Evolutionary conservation across 2,888 invertebrate species (phyloP).

Genomic region (Aphrophora alni): DNA sequence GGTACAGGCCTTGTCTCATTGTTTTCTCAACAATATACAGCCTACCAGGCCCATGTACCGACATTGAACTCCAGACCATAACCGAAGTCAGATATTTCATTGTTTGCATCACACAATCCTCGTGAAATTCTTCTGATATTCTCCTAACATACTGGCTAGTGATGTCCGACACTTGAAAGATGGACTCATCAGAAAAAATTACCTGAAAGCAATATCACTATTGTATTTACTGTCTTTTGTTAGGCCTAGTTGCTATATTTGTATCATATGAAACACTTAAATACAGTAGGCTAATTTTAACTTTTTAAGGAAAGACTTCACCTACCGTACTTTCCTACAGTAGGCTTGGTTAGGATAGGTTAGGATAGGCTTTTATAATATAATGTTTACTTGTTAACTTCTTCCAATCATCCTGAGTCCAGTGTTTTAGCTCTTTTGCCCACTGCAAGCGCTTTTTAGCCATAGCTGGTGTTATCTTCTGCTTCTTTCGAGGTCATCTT

Average conservation of each 20-base stretch:
- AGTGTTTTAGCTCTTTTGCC: not conserved
- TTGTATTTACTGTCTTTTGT: too few relatives aligned
- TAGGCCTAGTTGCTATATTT: too few relatives aligned
- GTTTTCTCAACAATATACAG: too few relatives aligned
- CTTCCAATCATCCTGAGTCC: not conserved
- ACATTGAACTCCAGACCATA: slow-evolving; percentile 36
- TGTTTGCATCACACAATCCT: slow-evolving; percentile 33
- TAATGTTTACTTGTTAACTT: slow-evolving; percentile 10
- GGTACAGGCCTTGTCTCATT: too few relatives aligned
- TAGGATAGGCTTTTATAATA: too few relatives aligned
- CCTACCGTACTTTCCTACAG: too few relatives aligned
- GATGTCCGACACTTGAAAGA: slow-evolving; percentile 28
- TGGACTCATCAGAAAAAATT: slow-evolving; percentile 35
- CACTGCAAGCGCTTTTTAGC: slow-evolving; percentile 2
- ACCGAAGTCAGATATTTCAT: slow-evolving; percentile 34
- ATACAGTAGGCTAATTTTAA: too few relatives aligned
- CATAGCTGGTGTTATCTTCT: slow-evolving; percentile 6
- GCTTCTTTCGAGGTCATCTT: slow-evolving; percentile 1
- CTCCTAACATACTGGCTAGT: slow-evolving; percentile 30
- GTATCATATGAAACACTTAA: too few relatives aligned
- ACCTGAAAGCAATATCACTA: too few relatives aligned
- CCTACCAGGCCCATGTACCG: too few relatives aligned
- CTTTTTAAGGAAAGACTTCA: too few relatives aligned
- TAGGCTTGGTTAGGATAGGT: too few relatives aligned
- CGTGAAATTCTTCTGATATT: slow-evolving; percentile 27